Base-by-base conservation (phyloP, 2,888 invertebrate genomes). In the Dryobotodes eremita region DNA sequence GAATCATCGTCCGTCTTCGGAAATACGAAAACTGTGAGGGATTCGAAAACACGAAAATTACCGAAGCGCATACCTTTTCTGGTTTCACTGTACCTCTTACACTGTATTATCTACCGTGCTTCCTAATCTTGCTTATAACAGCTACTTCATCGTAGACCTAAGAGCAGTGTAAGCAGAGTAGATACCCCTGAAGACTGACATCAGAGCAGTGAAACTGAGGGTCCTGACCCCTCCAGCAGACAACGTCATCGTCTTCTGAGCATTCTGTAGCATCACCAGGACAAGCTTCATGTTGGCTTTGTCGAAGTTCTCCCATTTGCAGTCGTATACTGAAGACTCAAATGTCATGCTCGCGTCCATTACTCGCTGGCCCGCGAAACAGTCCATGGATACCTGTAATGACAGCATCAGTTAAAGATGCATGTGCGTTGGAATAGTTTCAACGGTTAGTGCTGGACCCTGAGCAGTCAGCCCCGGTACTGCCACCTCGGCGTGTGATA, bases 221-320 rank as follows among this genome's bases (percentile, higher is more conserved):
- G 83, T 89, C 0, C 92, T 88, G 1, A 95, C 84, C 0, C 94
- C 94, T 0, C 95, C 95, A 1, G 95, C 95, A 1, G 95, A 93
- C n/a, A 95, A 59, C 1, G 82, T 89, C 85, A 95, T 75, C 0
- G 92, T 92, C 77, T 92, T 95, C 83, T 95, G 96, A 0, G 95
- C 84, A 71, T 86, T 94, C 74, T 92, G 92, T 42, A 95, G 86
- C 84, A 95, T 92, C 7, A 95, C 64, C 20, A 92, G 75, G 0
- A 95, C 91, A 26, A 91, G 92, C 77, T 91, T 94, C 92, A 90
- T 94, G 71, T 95, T 95, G 2, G 75, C 42, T 1, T 80, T 90
- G 70, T 94, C 91, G 46, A 95, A 95, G 31, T 93, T 93, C 86
- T 95, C 95, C 95, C 95, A 96, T 55, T 93, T 91, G 62, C 94